Percentiles rank a stretch among this genome's conserved stretches.
Evolutionary conservation across 2,888 invertebrate species (phyloP).

Genomic region (Polyommatus icarus): DNA sequence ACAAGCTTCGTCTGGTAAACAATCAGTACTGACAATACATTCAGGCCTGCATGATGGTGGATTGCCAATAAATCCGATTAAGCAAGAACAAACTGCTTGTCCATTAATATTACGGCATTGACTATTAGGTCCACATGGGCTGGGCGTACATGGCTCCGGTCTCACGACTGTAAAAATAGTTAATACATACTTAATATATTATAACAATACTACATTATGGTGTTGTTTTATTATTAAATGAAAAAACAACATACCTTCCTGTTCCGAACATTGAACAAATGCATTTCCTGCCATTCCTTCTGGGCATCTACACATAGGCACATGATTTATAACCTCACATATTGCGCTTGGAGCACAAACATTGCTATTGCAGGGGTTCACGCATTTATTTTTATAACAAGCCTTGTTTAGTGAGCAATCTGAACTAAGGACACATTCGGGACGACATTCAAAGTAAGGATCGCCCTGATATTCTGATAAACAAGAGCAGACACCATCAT

Average conservation of each 20-base stretch:
- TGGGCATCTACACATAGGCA: slow-evolving; percentile 86
- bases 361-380: slow-evolving; percentile 84
- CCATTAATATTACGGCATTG: slow-evolving; percentile 87
- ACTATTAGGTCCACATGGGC: slow-evolving; percentile 89
- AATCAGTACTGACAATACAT: slow-evolving; percentile 87
- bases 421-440: slow-evolving; percentile 85
- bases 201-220: background rate
- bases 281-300: slow-evolving; percentile 85
- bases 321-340: slow-evolving; percentile 86
- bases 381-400: slow-evolving; percentile 84
- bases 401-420: slow-evolving; percentile 84
- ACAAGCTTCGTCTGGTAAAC: slow-evolving; percentile 86
- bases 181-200: background rate
- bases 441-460: slow-evolving; percentile 84
- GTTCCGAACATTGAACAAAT: slow-evolving; percentile 80
- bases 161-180: slow-evolving; percentile 58
- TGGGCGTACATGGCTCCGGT: slow-evolving; percentile 71
- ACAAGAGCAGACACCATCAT: slow-evolving; percentile 82
- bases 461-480: slow-evolving; percentile 83
- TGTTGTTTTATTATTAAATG: background rate
- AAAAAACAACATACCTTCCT: slow-evolving; percentile 56
- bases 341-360: slow-evolving; percentile 86
- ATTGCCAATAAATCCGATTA: slow-evolving; percentile 85
- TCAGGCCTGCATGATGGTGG: slow-evolving; percentile 90
- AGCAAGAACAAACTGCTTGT: slow-evolving; percentile 87